Evolutionary conservation across 2,113 vertebrate species (phyloP), one percentile per base, ranked within the genome.

Genomic region (Lampris megalopsis): DNA sequence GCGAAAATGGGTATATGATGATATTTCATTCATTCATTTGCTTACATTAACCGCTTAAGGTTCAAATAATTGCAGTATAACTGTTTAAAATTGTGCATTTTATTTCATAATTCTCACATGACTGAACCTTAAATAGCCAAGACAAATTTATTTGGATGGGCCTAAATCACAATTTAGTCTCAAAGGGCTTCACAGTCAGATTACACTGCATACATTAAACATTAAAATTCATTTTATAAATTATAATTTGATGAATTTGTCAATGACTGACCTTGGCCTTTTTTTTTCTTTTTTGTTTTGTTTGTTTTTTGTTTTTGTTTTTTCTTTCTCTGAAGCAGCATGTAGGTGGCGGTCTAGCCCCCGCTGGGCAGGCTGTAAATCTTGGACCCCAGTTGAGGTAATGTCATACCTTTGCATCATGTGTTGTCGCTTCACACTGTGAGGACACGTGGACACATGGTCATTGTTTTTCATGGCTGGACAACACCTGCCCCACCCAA

Each of bases 391-490:
- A 77, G 77, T 68, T 79, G 72, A 87, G 85, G 84, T 92, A 89
- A 94, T 88, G 89, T 92, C 90, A 91, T 80, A 56, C 52, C 83
- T 88, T 90, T 88, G 83, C 88, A 89, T 93, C 86, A 80, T 86
- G 88, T 88, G 88, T 88, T 91, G 84, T 86, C 71, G 67, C 80
- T 82, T 77, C 86, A 81, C 68, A 63, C 75, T 75, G 73, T 69
- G 71, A 77, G 81, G 84, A 89, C 85, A 86, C 56, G 75, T 63
- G 81, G 65, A 80, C 82, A 80, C 41, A 45, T 77, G 77, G 69
- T 62, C 72, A 72, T 68, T 65, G 76, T 73, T 69, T 72, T 76
- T 68, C 73, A 85, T 78, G 47, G 40, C 86, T 78, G 47, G 40
- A 71, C 54, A 65, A 76, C 80, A 74, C 62, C 68, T 43, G 63